phyloP scores from a whole-genome alignment of 2,797 vertebrate genomes.

The Liparis tanakae region DNA sequence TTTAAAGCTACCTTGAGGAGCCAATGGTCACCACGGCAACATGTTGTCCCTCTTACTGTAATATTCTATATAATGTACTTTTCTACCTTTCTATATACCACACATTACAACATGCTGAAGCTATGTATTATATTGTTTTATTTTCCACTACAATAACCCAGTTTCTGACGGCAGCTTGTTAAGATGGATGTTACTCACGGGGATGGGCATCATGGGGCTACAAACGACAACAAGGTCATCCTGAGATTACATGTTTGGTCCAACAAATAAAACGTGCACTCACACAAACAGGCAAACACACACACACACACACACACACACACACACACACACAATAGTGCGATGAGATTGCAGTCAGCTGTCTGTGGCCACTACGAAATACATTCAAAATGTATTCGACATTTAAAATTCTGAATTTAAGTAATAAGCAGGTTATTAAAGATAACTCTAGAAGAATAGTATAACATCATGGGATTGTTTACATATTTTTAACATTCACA shows the following conservation, averaged over 20 bases:
- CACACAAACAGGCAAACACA: slow-evolving; percentile 34
- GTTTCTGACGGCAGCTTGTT: slow-evolving; percentile 58
- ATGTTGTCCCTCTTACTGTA: background rate
- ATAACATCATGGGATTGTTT: background rate
- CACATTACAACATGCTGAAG: slow-evolving; percentile 16
- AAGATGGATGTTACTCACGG: slow-evolving; percentile 58
- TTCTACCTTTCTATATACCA: background rate
- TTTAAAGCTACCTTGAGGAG: slow-evolving; percentile 28
- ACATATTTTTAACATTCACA: background rate
- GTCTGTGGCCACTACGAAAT: background rate
- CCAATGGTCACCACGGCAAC: background rate
- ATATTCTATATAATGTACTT: background rate
- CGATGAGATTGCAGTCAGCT: slow-evolving; percentile 1
- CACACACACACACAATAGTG: slow-evolving; percentile 5
- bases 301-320: slow-evolving; percentile 30
- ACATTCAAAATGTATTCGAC: background rate
- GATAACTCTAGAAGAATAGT: background rate
- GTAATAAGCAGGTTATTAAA: background rate
- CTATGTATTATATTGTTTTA: slow-evolving; percentile 29
- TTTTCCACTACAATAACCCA: slow-evolving; percentile 26
- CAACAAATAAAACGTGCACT: slow-evolving; percentile 20
- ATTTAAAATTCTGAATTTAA: background rate
- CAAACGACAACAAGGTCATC: slow-evolving; percentile 62
- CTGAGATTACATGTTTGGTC: slow-evolving; percentile 41
- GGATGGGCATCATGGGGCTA: slow-evolving; percentile 53